Conservation (phyloP, 2,888 invertebrate species). For the Sphaeridia pumilis region DNA sequence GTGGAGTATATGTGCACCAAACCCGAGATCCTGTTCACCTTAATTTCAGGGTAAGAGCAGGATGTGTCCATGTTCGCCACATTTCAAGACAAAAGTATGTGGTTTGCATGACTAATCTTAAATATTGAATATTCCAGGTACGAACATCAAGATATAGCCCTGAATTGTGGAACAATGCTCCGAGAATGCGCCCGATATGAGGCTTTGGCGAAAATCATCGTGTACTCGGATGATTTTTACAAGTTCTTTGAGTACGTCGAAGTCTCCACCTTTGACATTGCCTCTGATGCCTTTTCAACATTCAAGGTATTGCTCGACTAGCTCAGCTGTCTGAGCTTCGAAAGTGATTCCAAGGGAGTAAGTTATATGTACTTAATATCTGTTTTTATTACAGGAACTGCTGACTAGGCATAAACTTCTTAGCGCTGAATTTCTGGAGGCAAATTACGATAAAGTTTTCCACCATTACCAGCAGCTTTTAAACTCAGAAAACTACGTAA, state of each 20-base stretch:
- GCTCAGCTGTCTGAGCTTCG: neutral
- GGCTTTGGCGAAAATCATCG: slow-evolving; percentile 94
- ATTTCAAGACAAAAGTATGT: slow-evolving; percentile 16
- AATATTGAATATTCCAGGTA: slow-evolving; percentile 54
- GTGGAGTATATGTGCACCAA: slow-evolving; percentile 98
- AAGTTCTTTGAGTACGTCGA: slow-evolving; percentile 99
- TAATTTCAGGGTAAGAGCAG: slow-evolving; percentile 75
- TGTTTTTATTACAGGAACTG: slow-evolving; percentile 57
- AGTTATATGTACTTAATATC: slow-evolving; percentile 1
- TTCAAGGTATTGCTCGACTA: slow-evolving; percentile 75
- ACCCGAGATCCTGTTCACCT: slow-evolving; percentile 89
- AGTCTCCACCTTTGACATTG: slow-evolving; percentile 99
- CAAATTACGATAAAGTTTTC: slow-evolving; percentile 98
- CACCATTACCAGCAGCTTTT: slow-evolving; percentile 90
- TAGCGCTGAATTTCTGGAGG: slow-evolving; percentile 96
- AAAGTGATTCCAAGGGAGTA: too few relatives aligned
- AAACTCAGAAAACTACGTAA: slow-evolving; percentile 99
- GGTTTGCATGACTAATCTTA: neutral
- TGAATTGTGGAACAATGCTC: slow-evolving; percentile 98
- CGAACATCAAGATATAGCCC: slow-evolving; percentile 96
- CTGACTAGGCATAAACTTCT: slow-evolving; percentile 88
- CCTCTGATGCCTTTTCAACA: slow-evolving; percentile 99
- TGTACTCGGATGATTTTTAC: slow-evolving; percentile 96
- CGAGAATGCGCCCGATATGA: slow-evolving; percentile 97
- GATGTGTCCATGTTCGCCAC: neutral